Conservation (phyloP, 2,888 invertebrate species). For the Villa cingulata region DNA sequence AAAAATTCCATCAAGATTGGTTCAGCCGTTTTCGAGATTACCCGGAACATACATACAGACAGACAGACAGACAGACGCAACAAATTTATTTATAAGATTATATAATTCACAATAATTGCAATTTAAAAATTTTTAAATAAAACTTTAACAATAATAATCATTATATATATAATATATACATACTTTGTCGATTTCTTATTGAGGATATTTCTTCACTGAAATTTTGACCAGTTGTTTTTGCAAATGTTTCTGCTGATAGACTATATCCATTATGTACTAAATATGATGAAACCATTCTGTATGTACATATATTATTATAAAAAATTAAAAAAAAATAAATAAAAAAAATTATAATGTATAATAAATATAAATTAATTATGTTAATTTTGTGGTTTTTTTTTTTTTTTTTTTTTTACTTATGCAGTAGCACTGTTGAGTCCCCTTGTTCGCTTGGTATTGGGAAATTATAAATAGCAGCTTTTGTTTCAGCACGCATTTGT, state of each 20-base stretch:
- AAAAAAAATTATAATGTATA: slow-evolving; percentile 1
- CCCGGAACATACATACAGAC: too few species aligned
- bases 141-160: not conserved
- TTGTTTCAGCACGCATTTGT: slow-evolving; percentile 72
- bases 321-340: slow-evolving; percentile 3
- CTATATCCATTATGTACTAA: slow-evolving; percentile 97
- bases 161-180: slow-evolving; percentile 12
- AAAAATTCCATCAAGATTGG: too few species aligned
- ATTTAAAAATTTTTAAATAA: not conserved
- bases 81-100: too few species aligned
- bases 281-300: slow-evolving; percentile 92
- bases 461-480: slow-evolving; percentile 72
- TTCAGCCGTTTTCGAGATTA: too few species aligned
- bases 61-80: too few species aligned
- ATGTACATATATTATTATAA: slow-evolving; percentile 18
- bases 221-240: slow-evolving; percentile 74
- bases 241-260: slow-evolving; percentile 90
- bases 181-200: slow-evolving; percentile 93
- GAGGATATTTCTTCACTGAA: slow-evolving; percentile 87
- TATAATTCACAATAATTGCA: too few species aligned
- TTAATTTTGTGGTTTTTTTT: too few species aligned
- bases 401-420: slow-evolving; percentile 71
- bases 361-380: slow-evolving; percentile 1
- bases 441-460: slow-evolving; percentile 75
- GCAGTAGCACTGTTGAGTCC: slow-evolving; percentile 84